Evolutionary conservation across 2,888 invertebrate genomes (phyloP).

Genomic region (Ryuthela nishihirai): DNA sequence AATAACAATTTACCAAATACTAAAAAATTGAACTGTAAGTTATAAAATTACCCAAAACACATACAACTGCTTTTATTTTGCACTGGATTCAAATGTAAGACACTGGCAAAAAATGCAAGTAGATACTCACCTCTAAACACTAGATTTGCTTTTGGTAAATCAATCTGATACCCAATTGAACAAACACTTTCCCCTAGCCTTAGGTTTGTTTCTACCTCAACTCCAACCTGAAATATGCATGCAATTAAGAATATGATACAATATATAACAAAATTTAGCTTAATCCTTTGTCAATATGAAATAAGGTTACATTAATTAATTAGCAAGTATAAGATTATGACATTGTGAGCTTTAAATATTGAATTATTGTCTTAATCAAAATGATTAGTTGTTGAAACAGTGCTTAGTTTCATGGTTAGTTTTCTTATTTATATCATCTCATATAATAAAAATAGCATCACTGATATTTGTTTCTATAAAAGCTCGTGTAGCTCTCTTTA

Average conservation of each 20-base stretch:
- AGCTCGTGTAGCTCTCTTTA: no score
- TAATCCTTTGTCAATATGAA: background rate
- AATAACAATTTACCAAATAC: no score
- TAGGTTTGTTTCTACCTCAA: constrained; percentile 90
- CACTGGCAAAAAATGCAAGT: constrained; percentile 13
- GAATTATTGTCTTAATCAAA: background rate
- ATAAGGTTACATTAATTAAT: background rate
- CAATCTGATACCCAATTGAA: constrained; percentile 86
- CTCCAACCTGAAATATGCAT: constrained; percentile 74
- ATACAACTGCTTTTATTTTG: no score
- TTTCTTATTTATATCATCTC: no score
- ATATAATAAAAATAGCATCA: no score
- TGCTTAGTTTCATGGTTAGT: no score
- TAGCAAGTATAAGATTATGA: background rate
- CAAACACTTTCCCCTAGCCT: constrained; percentile 86
- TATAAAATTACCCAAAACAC: no score
- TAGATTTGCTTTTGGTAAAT: constrained; percentile 90
- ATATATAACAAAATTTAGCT: background rate
- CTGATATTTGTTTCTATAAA: no score
- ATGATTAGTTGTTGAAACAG: no score
- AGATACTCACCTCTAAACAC: constrained; percentile 75
- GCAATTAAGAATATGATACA: no score
- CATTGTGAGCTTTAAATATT: background rate
- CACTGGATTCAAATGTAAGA: no score
- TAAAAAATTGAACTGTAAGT: no score